Base-by-base conservation (phyloP, 2,797 vertebrate genomes). In the Sternotherus odoratus region DNA sequence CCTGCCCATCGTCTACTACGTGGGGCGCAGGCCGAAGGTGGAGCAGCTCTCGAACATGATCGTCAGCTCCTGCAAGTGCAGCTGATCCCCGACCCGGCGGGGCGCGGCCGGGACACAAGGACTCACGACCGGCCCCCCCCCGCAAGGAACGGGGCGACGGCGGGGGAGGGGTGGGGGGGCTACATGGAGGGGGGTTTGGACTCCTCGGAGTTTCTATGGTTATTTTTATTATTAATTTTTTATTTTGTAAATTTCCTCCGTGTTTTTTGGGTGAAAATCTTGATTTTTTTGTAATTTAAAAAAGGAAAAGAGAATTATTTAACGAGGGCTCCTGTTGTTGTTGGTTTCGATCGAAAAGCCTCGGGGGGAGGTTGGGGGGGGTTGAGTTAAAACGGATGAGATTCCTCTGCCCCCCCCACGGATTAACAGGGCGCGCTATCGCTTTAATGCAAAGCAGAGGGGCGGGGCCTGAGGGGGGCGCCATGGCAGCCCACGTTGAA, bases 11-110 rank as follows among this genome's bases (percentile, higher is more conserved):
- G 96, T 99, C 50, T 99, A 99, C 97, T 99, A 99, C 53, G 98
- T 99, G 94, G 99, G 99, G 86, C 98, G 99, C 85, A 98, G 98
- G 83, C 97, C 99, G 97, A 98, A 98, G 97, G 98, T 99, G 97
- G 99, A 99, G 95, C 98, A 99, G 97, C 97, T 99, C 87, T 99
- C 99, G 96, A 99, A 99, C 95, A 99, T 99, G 99, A 98, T 99
- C 8, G 99, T 99, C 87, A 99, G 98, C 93, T 98, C 98, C 91
- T 99, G 99, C 98, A 99, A 99, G 93, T 99, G 99, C 96, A 99
- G 99, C 98, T 99, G 99, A 98, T 89, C 5, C 51, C 63, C 53
- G 54, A 39, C 82, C 60, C 66, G 77, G 54, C 11, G 54, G 24
- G 54, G 54, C 24, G 23, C 10, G 54, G 54, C 24, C 11, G 54